Percentiles rank a stretch among this genome's conserved stretches.
Evolutionary conservation across 2,888 invertebrate genomes (phyloP).

Genomic region (Dryadula phaetusa): DNA sequence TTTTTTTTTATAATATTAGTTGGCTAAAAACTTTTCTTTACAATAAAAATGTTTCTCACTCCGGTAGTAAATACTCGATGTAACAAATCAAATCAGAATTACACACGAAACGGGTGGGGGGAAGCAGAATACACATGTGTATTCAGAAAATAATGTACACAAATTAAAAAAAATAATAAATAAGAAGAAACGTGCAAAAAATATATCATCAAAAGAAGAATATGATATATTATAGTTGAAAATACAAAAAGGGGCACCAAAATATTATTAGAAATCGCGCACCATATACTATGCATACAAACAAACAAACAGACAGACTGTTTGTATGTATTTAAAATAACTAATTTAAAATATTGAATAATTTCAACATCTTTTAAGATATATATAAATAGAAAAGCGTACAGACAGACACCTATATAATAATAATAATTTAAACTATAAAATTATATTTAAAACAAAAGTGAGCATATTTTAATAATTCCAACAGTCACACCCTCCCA

Average conservation of each 20-base stretch:
- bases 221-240: not conserved
- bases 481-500: not conserved
- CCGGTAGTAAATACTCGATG: conserved; percentile 12
- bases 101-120: too few species aligned
- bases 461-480: conserved; percentile 13
- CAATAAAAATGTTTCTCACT: conserved; percentile 14
- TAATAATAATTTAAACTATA: not conserved
- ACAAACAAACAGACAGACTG: not conserved
- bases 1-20: not conserved
- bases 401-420: not conserved
- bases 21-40: not conserved
- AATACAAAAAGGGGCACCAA: conserved; percentile 19
- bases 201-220: not conserved
- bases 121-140: conserved; percentile 16
- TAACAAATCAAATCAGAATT: conserved; percentile 15
- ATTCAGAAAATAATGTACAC: conserved; percentile 5
- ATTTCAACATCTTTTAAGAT: too few species aligned
- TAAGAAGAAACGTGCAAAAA: not conserved
- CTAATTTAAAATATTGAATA: too few species aligned
- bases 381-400: not conserved
- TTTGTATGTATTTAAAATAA: not conserved
- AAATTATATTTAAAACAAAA: conserved; percentile 12
- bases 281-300: not conserved
- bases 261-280: conserved; percentile 12
- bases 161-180: not conserved